phyloP scores from a whole-genome alignment of 2,113 vertebrate species.

The Gallinago media region DNA sequence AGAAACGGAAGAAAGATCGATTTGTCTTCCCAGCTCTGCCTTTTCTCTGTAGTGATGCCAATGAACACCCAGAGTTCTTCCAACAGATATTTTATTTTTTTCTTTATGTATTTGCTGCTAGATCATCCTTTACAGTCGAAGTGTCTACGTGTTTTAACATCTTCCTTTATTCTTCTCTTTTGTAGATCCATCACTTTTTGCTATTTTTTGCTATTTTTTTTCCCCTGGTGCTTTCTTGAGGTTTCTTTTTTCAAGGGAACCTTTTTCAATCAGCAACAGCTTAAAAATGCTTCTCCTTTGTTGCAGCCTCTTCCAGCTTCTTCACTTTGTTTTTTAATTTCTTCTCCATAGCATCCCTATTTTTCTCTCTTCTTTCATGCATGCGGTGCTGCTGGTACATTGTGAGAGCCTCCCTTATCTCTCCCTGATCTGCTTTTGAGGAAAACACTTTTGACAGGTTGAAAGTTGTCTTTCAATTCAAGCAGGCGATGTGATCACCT shows the following conservation, averaged over 20 bases:
- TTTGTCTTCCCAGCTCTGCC: neutral
- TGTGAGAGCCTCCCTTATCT: neutral
- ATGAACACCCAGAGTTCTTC: neutral
- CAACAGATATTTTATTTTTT: neutral
- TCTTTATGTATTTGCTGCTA: neutral
- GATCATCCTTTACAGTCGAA: neutral
- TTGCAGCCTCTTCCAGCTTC: neutral
- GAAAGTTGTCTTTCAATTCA: neutral
- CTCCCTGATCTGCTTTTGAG: neutral
- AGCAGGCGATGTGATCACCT: neutral
- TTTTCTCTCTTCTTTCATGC: neutral
- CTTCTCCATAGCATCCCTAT: neutral
- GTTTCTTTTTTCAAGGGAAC: neutral
- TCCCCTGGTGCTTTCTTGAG: neutral
- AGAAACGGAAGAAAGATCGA: neutral
- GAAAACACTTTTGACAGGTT: neutral
- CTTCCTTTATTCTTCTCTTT: neutral
- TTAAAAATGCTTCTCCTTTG: neutral
- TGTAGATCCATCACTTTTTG: neutral
- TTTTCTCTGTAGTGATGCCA: neutral
- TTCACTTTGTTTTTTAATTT: neutral
- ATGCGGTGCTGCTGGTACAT: neutral
- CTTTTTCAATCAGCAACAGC: neutral
- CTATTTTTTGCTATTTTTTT: neutral
- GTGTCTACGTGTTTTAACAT: neutral